Evolutionary conservation across 2,888 invertebrate species (phyloP).

Genomic region (Acrocera orbiculus): DNA sequence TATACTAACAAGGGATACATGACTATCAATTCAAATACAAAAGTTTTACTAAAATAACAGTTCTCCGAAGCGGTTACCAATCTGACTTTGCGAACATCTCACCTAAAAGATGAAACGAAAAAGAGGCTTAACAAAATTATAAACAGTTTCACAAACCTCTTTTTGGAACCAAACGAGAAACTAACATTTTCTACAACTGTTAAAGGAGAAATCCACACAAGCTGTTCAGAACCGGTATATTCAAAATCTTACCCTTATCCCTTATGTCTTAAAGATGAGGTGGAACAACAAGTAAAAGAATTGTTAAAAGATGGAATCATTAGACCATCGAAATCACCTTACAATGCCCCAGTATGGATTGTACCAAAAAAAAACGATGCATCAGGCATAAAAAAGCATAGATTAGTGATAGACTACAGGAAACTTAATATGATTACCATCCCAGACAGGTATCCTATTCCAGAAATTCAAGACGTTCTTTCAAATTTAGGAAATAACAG

Average conservation of each 20-base stretch:
- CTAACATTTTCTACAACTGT: neutral
- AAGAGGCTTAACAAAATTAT: neutral
- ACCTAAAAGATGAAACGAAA: neutral
- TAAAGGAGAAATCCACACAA: slow-evolving; percentile 4
- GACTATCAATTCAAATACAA: neutral
- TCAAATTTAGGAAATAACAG: slow-evolving; percentile 1
- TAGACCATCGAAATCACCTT: slow-evolving; percentile 2
- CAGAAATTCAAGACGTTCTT: slow-evolving; percentile 3
- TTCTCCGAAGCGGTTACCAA: neutral
- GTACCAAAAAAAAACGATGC: slow-evolving; percentile 8
- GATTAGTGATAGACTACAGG: slow-evolving; percentile 8
- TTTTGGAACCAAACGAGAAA: slow-evolving; percentile 2
- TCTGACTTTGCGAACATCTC: neutral
- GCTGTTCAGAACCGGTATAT: slow-evolving; percentile 1
- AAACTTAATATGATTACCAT: slow-evolving; percentile 9
- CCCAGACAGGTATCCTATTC: slow-evolving; percentile 8
- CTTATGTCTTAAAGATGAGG: slow-evolving; percentile 1
- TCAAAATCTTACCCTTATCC: slow-evolving; percentile 7
- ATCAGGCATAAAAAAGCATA: slow-evolving; percentile 5
- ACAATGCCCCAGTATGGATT: slow-evolving; percentile 1
- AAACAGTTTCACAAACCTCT: neutral
- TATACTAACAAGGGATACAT: neutral
- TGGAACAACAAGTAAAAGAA: slow-evolving; percentile 6
- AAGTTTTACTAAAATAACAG: slow-evolving; percentile 1
- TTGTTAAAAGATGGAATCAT: slow-evolving; percentile 7